phyloP scores from a whole-genome alignment of 1,140 invertebrate species.

The Lasioglossum albipes region DNA sequence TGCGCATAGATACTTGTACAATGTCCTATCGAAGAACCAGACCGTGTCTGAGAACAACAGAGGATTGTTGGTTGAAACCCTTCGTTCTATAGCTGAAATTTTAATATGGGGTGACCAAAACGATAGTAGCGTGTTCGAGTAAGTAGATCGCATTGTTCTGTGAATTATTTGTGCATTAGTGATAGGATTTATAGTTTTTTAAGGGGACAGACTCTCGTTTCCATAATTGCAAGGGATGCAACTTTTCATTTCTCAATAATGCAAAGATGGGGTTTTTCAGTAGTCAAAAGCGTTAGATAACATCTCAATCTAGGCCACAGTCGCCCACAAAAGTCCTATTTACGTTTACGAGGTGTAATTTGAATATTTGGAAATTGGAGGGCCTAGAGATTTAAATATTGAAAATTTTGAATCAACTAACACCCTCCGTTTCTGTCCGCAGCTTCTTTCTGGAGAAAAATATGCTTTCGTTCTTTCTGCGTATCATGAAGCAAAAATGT shows the following conservation, averaged over 20 bases:
- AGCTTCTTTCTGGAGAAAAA: slow-evolving; percentile 99
- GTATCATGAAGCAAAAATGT: slow-evolving; percentile 98
- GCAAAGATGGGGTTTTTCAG: too few relatives aligned
- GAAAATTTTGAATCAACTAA: neutral
- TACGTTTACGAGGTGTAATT: too few relatives aligned
- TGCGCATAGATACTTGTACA: slow-evolving; percentile 91
- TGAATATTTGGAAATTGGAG: too few relatives aligned
- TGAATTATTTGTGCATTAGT: too few relatives aligned
- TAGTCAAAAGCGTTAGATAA: too few relatives aligned
- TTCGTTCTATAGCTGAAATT: slow-evolving; percentile 98
- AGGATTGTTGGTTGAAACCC: slow-evolving; percentile 96
- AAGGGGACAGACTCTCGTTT: too few relatives aligned
- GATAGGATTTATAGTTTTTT: too few relatives aligned
- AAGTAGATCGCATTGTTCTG: slow-evolving; percentile 77
- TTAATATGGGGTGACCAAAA: slow-evolving; percentile 99
- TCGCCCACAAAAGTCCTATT: too few relatives aligned
- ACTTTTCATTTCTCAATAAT: too few relatives aligned
- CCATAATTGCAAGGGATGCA: too few relatives aligned
- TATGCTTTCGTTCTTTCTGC: slow-evolving; percentile 98
- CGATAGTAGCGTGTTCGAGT: slow-evolving; percentile 99
- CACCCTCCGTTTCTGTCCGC: slow-evolving; percentile 73
- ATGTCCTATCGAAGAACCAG: slow-evolving; percentile 97
- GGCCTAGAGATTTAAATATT: too few relatives aligned
- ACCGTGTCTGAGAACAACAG: slow-evolving; percentile 97
- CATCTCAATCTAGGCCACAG: too few relatives aligned